Evolutionary conservation across 1,140 invertebrate genomes (phyloP).

Genomic region (Eulimnadia texana): DNA sequence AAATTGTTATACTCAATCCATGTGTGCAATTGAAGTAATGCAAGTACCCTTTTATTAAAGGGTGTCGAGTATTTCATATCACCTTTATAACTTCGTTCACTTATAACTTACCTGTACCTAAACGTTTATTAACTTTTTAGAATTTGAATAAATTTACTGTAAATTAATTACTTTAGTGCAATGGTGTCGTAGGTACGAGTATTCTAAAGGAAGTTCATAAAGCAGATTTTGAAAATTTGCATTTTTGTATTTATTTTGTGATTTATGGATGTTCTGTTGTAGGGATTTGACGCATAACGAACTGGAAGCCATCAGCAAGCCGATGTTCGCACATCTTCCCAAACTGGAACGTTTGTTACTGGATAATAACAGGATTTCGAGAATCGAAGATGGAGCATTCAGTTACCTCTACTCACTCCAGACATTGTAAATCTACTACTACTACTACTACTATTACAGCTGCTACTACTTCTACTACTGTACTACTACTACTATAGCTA

Average conservation of each 20-base stretch:
- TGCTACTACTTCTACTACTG: too few species aligned
- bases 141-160: too few species aligned
- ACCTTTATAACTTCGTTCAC: neutral
- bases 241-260: neutral
- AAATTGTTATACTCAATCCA: slow-evolving; percentile 11
- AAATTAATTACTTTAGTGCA: too few species aligned
- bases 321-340: slow-evolving; percentile 55
- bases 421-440: slow-evolving; percentile 39
- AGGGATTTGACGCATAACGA: slow-evolving; percentile 68
- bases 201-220: too few species aligned
- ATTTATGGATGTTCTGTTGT: too few species aligned
- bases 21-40: slow-evolving; percentile 35
- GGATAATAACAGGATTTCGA: slow-evolving; percentile 61
- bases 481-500: too few species aligned
- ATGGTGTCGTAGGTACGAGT: too few species aligned
- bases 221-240: too few species aligned
- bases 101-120: neutral
- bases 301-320: slow-evolving; percentile 48
- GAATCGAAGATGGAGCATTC: slow-evolving; percentile 68
- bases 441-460: too few species aligned
- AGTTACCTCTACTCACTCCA: slow-evolving; percentile 52
- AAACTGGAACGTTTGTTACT: slow-evolving; percentile 54
- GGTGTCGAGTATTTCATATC: neutral
- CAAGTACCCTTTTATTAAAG: slow-evolving; percentile 41
- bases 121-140: too few species aligned